Evolutionary conservation across 1,140 invertebrate genomes (phyloP).

Genomic region (Cyclargus thomasi): DNA sequence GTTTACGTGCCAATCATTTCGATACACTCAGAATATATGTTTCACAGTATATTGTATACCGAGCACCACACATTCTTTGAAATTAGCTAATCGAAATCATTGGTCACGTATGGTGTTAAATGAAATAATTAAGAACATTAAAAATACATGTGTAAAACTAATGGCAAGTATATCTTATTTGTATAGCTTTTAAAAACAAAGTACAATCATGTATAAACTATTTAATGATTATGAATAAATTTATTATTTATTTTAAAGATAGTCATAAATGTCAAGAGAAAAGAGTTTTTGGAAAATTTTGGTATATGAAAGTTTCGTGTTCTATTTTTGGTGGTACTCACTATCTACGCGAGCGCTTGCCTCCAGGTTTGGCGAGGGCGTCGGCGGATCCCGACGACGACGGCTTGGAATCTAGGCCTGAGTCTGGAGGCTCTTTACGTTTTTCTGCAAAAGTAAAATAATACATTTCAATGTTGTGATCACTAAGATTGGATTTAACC

Average conservation of each 20-base stretch:
- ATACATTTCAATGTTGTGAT: too few species aligned
- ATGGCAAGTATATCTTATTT: too few species aligned
- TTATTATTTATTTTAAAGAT: too few species aligned
- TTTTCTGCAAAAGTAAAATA: conserved; percentile 78
- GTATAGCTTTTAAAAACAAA: too few species aligned
- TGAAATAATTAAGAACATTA: not conserved
- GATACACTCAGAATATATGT: not conserved
- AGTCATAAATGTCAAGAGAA: too few species aligned
- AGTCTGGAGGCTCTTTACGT: conserved; percentile 88
- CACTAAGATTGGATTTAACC: too few species aligned
- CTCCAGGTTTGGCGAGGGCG: conserved; percentile 65
- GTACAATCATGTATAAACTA: too few species aligned
- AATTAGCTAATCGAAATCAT: not conserved
- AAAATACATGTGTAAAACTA: not conserved
- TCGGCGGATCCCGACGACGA: conserved; percentile 69
- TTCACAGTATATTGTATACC: too few species aligned
- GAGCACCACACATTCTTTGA: not conserved
- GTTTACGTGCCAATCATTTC: not conserved
- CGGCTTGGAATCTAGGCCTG: conserved; percentile 82
- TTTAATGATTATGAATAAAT: too few species aligned
- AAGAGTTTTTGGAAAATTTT: too few species aligned
- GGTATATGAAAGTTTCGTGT: too few species aligned
- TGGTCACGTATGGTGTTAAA: not conserved
- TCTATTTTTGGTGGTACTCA: conserved; percentile 72
- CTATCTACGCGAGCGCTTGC: conserved; percentile 86